phyloP scores from a whole-genome alignment of 37 sponge, comb jelly and placozoan genomes.

The Lycopodina hypogea region DNA sequence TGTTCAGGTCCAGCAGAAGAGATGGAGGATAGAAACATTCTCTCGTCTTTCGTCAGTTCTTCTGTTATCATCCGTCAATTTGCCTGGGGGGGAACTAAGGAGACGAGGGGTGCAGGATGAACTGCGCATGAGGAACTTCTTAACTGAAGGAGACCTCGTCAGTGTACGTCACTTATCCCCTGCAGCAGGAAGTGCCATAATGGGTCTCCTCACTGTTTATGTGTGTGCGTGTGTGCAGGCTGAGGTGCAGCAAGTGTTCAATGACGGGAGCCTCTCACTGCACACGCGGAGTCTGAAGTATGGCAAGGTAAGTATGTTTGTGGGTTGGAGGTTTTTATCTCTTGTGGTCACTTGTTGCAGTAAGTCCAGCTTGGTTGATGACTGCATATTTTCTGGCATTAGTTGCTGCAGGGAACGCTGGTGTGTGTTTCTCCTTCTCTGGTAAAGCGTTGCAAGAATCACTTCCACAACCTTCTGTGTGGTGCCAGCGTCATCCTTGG shows the following conservation, averaged over 20 bases:
- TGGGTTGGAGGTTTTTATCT: too few relatives aligned
- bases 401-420: slow-evolving; percentile 58
- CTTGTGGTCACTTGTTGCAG: background rate
- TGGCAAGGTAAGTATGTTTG: slow-evolving; percentile 75
- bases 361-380: background rate
- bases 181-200: background rate
- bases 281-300: slow-evolving; percentile 95
- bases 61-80: slow-evolving; percentile 85
- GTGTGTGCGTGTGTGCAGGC: slow-evolving; percentile 62
- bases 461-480: slow-evolving; percentile 92
- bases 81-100: slow-evolving; percentile 91
- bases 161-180: slow-evolving; percentile 55
- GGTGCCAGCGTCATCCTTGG: slow-evolving; percentile 92
- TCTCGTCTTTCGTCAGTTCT: slow-evolving; percentile 90
- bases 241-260: slow-evolving; percentile 82
- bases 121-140: slow-evolving; percentile 91
- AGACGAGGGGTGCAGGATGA: slow-evolving; percentile 89
- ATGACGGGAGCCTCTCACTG: slow-evolving; percentile 83
- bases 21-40: slow-evolving; percentile 93
- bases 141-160: slow-evolving; percentile 93
- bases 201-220: background rate
- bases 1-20: slow-evolving; percentile 84
- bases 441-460: slow-evolving; percentile 94
- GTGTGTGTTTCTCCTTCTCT: slow-evolving; percentile 80
- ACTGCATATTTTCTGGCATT: background rate